These are phyloP conservation scores for Bubalus kerabau DNA, from an alignment of 2,113 vertebrate genomes.

Conservation along the genomic window DNA sequence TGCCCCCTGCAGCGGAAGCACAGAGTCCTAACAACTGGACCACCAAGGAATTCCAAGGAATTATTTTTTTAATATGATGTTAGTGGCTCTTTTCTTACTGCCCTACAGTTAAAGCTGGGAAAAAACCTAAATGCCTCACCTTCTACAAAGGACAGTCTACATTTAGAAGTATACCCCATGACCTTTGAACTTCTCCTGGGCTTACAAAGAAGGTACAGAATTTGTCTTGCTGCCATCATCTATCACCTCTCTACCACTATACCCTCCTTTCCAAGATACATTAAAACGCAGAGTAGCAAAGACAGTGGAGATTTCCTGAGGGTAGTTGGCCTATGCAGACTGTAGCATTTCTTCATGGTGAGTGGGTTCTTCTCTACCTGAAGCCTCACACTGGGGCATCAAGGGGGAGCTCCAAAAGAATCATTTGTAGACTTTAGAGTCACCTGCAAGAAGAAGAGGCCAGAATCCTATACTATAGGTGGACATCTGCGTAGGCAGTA, in stretches of 20 bases:
- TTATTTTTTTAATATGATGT: not conserved
- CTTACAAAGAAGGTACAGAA: not conserved
- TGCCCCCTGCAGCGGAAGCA: not conserved
- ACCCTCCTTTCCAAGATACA: not conserved
- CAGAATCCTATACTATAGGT: not conserved
- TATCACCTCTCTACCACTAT: not conserved
- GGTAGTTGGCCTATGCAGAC: not conserved
- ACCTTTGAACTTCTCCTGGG: not conserved
- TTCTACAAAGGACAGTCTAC: not conserved
- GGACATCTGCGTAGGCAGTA: not conserved
- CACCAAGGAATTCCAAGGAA: not conserved
- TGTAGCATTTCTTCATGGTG: not conserved
- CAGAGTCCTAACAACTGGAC: not conserved
- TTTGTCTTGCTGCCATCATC: not conserved
- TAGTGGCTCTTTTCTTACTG: not conserved
- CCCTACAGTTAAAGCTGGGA: not conserved
- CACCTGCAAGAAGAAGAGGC: not conserved
- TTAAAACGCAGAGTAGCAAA: not conserved
- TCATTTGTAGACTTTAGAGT: not conserved
- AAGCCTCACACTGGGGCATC: not conserved
- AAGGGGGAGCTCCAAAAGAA: not conserved
- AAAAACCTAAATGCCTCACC: not conserved
- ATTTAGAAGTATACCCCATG: not conserved
- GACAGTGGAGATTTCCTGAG: not conserved
- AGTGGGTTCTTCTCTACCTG: not conserved